Percentiles rank a stretch among this genome's conserved stretches.
Evolutionary conservation across 2,113 vertebrate species (phyloP).

Genomic region (rat (Rattus norvegicus)): DNA sequence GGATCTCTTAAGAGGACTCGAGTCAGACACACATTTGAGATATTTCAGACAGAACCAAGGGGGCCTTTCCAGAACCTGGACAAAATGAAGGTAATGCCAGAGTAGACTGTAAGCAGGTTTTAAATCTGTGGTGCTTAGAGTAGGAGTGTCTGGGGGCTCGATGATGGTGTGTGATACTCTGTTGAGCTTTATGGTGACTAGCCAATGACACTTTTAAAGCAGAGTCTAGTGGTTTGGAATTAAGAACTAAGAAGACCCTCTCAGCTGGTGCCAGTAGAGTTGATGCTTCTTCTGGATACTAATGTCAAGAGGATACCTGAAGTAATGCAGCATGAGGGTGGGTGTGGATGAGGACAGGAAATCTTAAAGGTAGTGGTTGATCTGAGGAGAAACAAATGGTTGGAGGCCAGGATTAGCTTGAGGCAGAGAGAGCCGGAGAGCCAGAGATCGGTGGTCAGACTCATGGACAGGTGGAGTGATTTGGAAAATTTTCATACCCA

Average conservation of each 20-base stretch:
- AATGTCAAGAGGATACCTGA: background rate
- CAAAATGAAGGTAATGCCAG: background rate
- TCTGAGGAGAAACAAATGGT: background rate
- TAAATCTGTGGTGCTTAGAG: background rate
- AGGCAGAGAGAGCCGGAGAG: background rate
- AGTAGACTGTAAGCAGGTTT: background rate
- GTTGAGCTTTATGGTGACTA: background rate
- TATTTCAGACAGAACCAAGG: constrained; percentile 2
- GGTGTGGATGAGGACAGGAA: background rate
- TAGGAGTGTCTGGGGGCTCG: background rate
- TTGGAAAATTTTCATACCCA: background rate
- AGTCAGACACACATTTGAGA: background rate
- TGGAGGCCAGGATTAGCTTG: background rate
- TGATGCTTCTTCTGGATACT: background rate
- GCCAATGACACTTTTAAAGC: background rate
- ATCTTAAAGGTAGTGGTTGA: background rate
- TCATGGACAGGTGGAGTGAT: background rate
- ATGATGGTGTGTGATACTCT: background rate
- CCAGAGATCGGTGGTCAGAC: background rate
- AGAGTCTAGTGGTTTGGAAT: background rate
- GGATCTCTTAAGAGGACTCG: background rate
- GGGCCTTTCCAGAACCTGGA: background rate
- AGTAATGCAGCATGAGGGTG: background rate
- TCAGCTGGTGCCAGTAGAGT: background rate
- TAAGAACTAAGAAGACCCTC: background rate